These are phyloP conservation scores for Hippocampus barbouri DNA, from an alignment of 2,113 vertebrate genomes.

Conservation along the genomic window DNA sequence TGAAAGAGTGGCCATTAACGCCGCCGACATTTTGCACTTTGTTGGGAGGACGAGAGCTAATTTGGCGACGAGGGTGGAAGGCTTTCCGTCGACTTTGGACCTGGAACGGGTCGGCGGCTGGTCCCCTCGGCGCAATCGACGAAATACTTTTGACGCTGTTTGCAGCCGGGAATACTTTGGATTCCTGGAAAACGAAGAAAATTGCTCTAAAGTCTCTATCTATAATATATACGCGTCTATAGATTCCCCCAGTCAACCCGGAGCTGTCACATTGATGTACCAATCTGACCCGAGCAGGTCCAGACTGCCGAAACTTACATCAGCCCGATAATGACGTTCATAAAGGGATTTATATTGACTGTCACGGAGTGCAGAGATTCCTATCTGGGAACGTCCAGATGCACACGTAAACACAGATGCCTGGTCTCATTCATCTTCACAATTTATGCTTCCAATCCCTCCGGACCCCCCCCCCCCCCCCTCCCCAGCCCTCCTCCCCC, in stretches of 20 bases:
- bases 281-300: slow-evolving; percentile 61
- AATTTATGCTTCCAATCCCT: slow-evolving; percentile 34
- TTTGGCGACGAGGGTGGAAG: slow-evolving; percentile 4
- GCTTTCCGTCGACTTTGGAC: slow-evolving; percentile 6
- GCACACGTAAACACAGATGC: slow-evolving; percentile 11
- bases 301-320: slow-evolving; percentile 46
- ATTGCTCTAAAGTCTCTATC: slow-evolving; percentile 32
- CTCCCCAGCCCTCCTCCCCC: background rate
- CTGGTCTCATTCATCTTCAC: slow-evolving; percentile 41
- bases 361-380: slow-evolving; percentile 58
- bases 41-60: slow-evolving; percentile 14
- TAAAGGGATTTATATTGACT: slow-evolving; percentile 71
- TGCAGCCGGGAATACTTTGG: no score
- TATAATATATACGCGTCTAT: slow-evolving; percentile 20
- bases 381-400: slow-evolving; percentile 59
- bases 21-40: slow-evolving; percentile 28
- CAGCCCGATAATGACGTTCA: slow-evolving; percentile 65
- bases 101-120: background rate
- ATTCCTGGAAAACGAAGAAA: no score
- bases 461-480: slow-evolving; percentile 15
- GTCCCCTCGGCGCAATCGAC: no score
- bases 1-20: slow-evolving; percentile 24
- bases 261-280: slow-evolving; percentile 62
- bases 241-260: slow-evolving; percentile 35
- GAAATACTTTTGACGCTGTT: no score